A percentile compares a stretch with the other conserved stretches of the same genome.
phyloP scores from a whole-genome alignment of 2,888 invertebrate genomes.

The Pristionchus maxplancki region DNA sequence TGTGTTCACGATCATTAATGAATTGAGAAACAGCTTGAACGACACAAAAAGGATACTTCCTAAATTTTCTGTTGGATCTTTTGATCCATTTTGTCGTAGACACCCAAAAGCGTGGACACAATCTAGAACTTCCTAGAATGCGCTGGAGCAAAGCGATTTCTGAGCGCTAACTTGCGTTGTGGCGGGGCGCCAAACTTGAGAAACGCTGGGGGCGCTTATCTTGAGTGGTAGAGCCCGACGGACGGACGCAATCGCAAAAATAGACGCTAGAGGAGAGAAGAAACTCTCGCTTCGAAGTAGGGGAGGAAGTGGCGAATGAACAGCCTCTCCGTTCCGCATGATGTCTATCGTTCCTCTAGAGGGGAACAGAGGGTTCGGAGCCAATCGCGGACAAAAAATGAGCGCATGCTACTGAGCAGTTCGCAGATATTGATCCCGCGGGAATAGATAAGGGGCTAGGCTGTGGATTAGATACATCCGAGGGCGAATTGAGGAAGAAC shows the following conservation, averaged over 20 bases:
- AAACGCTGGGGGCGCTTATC: background rate
- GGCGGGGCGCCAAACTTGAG: background rate
- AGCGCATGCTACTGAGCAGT: background rate
- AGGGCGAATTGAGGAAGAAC: background rate
- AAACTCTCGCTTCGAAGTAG: background rate
- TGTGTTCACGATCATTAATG: no score
- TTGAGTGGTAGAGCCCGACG: conserved; percentile 3
- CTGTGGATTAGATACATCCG: background rate
- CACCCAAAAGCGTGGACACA: no score
- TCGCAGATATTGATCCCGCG: background rate
- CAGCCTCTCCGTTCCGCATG: background rate
- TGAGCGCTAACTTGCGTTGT: background rate
- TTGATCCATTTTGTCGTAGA: no score
- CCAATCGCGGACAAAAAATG: background rate
- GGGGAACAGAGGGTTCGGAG: background rate
- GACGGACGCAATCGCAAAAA: background rate
- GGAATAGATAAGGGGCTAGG: background rate
- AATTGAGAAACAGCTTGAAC: no score
- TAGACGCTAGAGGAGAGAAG: background rate
- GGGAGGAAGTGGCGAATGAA: background rate
- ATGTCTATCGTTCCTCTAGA: background rate
- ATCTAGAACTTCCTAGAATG: background rate
- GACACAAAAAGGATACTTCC: no score
- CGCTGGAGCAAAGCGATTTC: background rate
- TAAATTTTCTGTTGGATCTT: no score